Percentiles rank a stretch among this genome's conserved stretches.
phyloP scores from a whole-genome alignment of 1,140 invertebrate genomes.

The Drosophila bocki region DNA sequence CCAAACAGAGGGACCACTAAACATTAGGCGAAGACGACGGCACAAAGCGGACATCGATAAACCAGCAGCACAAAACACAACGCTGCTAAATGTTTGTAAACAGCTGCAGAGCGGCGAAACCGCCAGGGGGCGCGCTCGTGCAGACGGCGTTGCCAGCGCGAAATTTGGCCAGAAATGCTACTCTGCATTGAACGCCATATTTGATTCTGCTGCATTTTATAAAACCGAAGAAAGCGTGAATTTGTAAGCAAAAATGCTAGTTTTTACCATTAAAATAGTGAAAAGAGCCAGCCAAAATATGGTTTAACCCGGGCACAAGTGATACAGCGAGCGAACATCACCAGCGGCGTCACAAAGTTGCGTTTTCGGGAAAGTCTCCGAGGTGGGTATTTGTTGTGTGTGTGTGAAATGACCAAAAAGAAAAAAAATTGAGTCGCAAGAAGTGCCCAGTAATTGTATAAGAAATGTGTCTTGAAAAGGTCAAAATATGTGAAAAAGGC shows the following conservation, averaged over 20 bases:
- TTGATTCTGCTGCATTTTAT: slow-evolving; percentile 63
- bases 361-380: slow-evolving; percentile 21
- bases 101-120: slow-evolving; percentile 33
- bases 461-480: slow-evolving; percentile 26
- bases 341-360: slow-evolving; percentile 1
- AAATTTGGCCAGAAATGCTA: slow-evolving; percentile 20
- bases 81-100: slow-evolving; percentile 65
- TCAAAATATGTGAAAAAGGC: slow-evolving; percentile 4
- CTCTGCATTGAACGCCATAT: slow-evolving; percentile 68
- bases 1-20: slow-evolving; percentile 70
- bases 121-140: slow-evolving; percentile 50
- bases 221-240: slow-evolving; percentile 54
- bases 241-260: slow-evolving; percentile 48
- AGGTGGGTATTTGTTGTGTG: slow-evolving; percentile 28
- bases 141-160: slow-evolving; percentile 57
- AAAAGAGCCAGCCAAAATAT: slow-evolving; percentile 10
- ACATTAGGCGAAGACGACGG: slow-evolving; percentile 73
- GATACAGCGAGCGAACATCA: background rate
- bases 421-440: slow-evolving; percentile 26
- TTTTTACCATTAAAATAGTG: slow-evolving; percentile 3
- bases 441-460: slow-evolving; percentile 46
- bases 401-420: slow-evolving; percentile 21
- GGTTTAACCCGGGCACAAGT: slow-evolving; percentile 2
- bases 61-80: slow-evolving; percentile 65
- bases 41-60: slow-evolving; percentile 67